phyloP scores from a whole-genome alignment of 2,888 invertebrate genomes.

The Caenorhabditis sp. region DNA sequence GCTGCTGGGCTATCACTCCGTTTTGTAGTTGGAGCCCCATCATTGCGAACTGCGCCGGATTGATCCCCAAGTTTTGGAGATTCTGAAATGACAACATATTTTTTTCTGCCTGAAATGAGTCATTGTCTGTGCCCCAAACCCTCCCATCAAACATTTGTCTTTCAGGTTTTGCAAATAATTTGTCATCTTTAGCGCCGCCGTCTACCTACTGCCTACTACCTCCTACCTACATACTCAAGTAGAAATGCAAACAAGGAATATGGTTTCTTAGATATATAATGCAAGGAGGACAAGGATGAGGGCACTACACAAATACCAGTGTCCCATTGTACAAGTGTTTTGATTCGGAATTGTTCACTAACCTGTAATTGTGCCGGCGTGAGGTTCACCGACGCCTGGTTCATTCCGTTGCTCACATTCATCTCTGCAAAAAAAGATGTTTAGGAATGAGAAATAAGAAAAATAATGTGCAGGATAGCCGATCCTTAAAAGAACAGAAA shows the following conservation, averaged over 20 bases:
- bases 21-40: background rate
- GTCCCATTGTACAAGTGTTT: conserved; percentile 6
- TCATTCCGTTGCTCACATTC: conserved; percentile 49
- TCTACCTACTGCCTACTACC: background rate
- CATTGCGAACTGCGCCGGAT: conserved; percentile 28
- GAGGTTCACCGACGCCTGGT: conserved; percentile 19
- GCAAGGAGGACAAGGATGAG: background rate
- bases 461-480: no score
- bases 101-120: conserved; percentile 5
- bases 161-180: conserved; percentile 35
- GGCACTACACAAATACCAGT: background rate
- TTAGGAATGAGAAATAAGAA: background rate
- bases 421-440: conserved; percentile 41
- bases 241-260: conserved; percentile 44
- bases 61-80: conserved; percentile 8
- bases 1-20: conserved; percentile 11
- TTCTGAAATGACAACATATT: background rate
- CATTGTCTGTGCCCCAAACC: conserved; percentile 1
- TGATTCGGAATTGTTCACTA: conserved; percentile 5
- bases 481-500: conserved; percentile 12
- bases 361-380: conserved; percentile 46
- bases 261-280: conserved; percentile 44
- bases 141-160: conserved; percentile 18
- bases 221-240: conserved; percentile 39
- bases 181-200: conserved; percentile 13